Percentiles rank a stretch among this genome's conserved stretches.
These are phyloP conservation scores for Archaeoteleia sp. DNA, from an alignment of 2,888 invertebrate genomes.

Conservation along the genomic window DNA sequence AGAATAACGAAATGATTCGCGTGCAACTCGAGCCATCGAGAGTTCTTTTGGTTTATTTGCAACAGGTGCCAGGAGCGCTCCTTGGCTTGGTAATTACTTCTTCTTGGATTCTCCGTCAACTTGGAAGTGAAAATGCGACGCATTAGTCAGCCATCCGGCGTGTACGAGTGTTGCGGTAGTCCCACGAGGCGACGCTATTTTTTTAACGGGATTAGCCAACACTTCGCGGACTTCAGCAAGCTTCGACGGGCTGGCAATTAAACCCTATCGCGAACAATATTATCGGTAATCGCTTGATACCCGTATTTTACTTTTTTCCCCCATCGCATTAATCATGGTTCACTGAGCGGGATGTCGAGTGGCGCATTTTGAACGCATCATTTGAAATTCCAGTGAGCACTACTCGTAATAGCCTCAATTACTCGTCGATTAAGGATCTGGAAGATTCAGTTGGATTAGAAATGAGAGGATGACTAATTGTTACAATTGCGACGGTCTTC, in stretches of 20 bases:
- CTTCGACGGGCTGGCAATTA: slow-evolving; percentile 18
- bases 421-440: slow-evolving; percentile 35
- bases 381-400: slow-evolving; percentile 25
- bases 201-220: slow-evolving; percentile 4
- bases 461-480: slow-evolving; percentile 36
- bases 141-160: slow-evolving; percentile 31
- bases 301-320: slow-evolving; percentile 15
- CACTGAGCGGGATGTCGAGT: slow-evolving; percentile 26
- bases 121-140: slow-evolving; percentile 21
- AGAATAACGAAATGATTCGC: slow-evolving; percentile 43
- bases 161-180: too few species aligned
- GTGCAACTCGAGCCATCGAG: slow-evolving; percentile 36
- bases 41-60: slow-evolving; percentile 47
- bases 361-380: slow-evolving; percentile 30
- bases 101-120: slow-evolving; percentile 23
- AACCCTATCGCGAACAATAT: slow-evolving; percentile 21
- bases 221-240: neutral
- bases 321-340: slow-evolving; percentile 26
- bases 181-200: too few species aligned
- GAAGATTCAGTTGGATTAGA: slow-evolving; percentile 29
- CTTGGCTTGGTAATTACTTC: slow-evolving; percentile 45
- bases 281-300: too few species aligned
- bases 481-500: slow-evolving; percentile 24
- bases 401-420: slow-evolving; percentile 34
- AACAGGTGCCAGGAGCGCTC: slow-evolving; percentile 48